phyloP scores from a whole-genome alignment of 2,888 invertebrate genomes.

The Troglohyphantes excavatus region DNA sequence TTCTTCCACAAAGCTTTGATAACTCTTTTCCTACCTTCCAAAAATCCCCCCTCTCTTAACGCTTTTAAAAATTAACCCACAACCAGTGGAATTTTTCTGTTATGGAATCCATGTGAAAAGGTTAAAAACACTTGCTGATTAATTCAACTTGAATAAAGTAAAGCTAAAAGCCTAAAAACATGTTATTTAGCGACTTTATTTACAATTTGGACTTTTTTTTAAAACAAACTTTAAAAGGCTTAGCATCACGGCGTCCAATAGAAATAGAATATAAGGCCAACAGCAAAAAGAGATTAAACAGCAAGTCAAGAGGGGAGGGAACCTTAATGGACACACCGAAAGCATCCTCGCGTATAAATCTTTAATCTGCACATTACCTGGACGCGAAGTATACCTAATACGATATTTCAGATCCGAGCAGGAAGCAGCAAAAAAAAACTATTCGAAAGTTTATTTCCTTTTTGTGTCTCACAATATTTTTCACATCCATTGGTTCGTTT shows the following conservation, averaged over 20 bases:
- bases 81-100: too few relatives aligned
- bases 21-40: too few relatives aligned
- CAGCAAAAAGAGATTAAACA: not conserved
- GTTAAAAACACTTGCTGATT: too few relatives aligned
- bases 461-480: slow-evolving; percentile 51
- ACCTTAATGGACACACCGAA: not conserved
- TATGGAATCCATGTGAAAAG: too few relatives aligned
- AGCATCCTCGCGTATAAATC: not conserved
- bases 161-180: not conserved
- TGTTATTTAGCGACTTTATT: not conserved
- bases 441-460: slow-evolving; percentile 38
- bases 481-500: slow-evolving; percentile 55
- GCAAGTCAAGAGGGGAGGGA: not conserved
- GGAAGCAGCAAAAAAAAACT: slow-evolving; percentile 23
- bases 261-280: too few relatives aligned
- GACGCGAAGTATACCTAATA: not conserved
- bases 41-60: too few relatives aligned
- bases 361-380: slow-evolving; percentile 13
- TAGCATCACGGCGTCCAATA: too few relatives aligned
- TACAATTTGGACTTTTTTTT: too few relatives aligned
- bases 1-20: too few relatives aligned
- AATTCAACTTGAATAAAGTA: too few relatives aligned
- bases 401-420: not conserved
- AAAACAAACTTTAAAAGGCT: too few relatives aligned
- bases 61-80: too few relatives aligned